Evolutionary conservation across 2,888 invertebrate genomes (phyloP).

Genomic region (Folsomia candida): DNA sequence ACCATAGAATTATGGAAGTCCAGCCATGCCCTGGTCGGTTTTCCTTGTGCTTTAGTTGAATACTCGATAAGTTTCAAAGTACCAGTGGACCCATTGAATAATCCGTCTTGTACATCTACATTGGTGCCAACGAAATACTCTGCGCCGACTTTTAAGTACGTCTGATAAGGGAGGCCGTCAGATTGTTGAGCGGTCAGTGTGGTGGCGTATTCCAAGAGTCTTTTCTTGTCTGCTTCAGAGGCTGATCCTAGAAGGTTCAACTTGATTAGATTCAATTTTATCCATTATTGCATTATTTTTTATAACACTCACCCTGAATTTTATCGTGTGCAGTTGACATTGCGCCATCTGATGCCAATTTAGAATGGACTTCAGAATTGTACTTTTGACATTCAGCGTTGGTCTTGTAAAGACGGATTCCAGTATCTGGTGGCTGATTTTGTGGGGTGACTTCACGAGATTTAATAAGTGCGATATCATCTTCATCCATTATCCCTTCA

Average conservation of each 20-base stretch:
- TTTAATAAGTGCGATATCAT: constrained; percentile 23
- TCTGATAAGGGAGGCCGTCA: constrained; percentile 43
- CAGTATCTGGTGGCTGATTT: constrained; percentile 28
- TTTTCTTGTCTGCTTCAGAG: constrained; percentile 1
- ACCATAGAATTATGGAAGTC: constrained; percentile 24
- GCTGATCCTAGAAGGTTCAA: neutral
- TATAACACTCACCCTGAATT: constrained; percentile 13
- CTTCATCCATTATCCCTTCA: constrained; percentile 19
- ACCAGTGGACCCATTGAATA: constrained; percentile 42
- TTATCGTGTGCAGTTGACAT: constrained; percentile 7
- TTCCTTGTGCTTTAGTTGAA: neutral
- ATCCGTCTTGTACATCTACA: constrained; percentile 35
- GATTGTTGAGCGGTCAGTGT: constrained; percentile 13
- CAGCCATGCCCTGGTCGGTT: constrained; percentile 19
- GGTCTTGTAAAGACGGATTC: constrained; percentile 27
- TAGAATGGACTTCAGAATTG: constrained; percentile 19
- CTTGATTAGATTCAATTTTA: no score
- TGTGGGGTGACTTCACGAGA: constrained; percentile 8
- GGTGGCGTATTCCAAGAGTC: constrained; percentile 13
- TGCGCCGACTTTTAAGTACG: constrained; percentile 45
- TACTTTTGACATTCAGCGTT: constrained; percentile 25
- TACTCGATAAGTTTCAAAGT: constrained; percentile 28
- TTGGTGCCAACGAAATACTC: constrained; percentile 41
- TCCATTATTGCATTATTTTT: neutral
- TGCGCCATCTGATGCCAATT: neutral